These are phyloP conservation scores for Rhabdomys pumilio DNA, from an alignment of 2,797 vertebrate genomes.

Conservation along the genomic window DNA sequence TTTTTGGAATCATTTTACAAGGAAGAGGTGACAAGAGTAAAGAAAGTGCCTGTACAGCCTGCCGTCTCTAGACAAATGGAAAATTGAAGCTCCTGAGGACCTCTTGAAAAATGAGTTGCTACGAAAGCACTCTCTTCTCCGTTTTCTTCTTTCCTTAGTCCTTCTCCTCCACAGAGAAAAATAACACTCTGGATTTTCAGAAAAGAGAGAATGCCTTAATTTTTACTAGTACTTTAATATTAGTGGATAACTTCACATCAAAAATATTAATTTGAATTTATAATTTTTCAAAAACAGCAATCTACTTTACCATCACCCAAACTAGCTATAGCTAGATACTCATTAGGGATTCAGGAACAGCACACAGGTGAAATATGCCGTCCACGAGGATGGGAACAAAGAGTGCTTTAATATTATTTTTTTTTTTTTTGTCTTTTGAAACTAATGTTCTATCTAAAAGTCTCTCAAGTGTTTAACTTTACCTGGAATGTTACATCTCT, in stretches of 20 bases:
- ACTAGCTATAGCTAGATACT: background rate
- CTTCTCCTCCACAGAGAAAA: constrained; percentile 48
- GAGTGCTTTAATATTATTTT: background rate
- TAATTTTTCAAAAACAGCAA: constrained; percentile 46
- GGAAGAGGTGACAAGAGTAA: constrained; percentile 11
- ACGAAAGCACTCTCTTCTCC: constrained; percentile 27
- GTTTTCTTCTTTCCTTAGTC: constrained; percentile 33
- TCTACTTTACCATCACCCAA: background rate
- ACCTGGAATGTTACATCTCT: constrained; percentile 22
- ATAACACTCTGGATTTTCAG: constrained; percentile 4
- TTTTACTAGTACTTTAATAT: constrained; percentile 49
- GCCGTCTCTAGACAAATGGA: background rate
- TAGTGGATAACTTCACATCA: constrained; percentile 33
- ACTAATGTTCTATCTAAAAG: constrained; percentile 40
- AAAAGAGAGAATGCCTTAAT: constrained; percentile 8
- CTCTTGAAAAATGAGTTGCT: constrained; percentile 10
- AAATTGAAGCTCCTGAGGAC: constrained; percentile 10
- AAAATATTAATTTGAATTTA: constrained; percentile 43
- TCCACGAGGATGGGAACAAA: background rate
- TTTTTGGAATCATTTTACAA: background rate
- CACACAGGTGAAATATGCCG: background rate
- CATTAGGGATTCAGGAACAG: background rate
- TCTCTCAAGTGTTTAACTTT: constrained; percentile 28
- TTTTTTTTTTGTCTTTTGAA: constrained; percentile 19
- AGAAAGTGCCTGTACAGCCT: background rate